Base-by-base conservation (phyloP, 2,888 invertebrate species). In the Gymnosoma rotundatum region DNA sequence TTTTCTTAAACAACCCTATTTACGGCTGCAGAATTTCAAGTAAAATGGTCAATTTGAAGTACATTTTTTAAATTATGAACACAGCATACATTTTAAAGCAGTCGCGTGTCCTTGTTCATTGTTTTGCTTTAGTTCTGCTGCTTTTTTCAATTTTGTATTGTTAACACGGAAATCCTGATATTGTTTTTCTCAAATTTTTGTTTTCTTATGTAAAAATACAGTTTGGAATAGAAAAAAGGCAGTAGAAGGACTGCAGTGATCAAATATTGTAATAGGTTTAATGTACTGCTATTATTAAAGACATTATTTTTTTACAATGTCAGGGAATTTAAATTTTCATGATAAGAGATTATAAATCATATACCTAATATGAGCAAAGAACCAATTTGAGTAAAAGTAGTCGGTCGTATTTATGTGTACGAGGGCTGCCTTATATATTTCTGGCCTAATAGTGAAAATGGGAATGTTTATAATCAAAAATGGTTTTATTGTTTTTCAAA, bases 101-200 rank as follows among this genome's bases (percentile, higher is more conserved):
- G 70, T 66, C 83, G 75, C 75, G 83, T 83, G 75, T 76, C 83
- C 60, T 66, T 73, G 32, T 79, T 69, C 32, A 67, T 73, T 72
- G 72, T 79, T 72, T 20, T 64, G 60, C 21, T 76, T 50, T 32
- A 61, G n/a, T 78, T 32, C 7, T 50, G 48, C 8, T 48, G 12
- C 4, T 5, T 12, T 25, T 21, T 60, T 6, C 50, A 10, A 10
- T 52, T 52, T 67, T 54, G 45, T 5, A 70, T 54, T 78, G 48
- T 54, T 32, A 78, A 69, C 61, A 69, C 73, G 83, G 78, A 83
- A 67, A 78, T 83, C 78, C 78, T 73, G 61, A 48, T 42, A 48
- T 63, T 61, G 54, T 54, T 52, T 83, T 58, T 8, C 32, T 32
- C 6, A n/a, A 58, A 58, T 64, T 48, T 73, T 56, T 78, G 38